These are phyloP conservation scores for Lithobius niger DNA, from an alignment of 1,140 invertebrate genomes.

Conservation along the genomic window DNA sequence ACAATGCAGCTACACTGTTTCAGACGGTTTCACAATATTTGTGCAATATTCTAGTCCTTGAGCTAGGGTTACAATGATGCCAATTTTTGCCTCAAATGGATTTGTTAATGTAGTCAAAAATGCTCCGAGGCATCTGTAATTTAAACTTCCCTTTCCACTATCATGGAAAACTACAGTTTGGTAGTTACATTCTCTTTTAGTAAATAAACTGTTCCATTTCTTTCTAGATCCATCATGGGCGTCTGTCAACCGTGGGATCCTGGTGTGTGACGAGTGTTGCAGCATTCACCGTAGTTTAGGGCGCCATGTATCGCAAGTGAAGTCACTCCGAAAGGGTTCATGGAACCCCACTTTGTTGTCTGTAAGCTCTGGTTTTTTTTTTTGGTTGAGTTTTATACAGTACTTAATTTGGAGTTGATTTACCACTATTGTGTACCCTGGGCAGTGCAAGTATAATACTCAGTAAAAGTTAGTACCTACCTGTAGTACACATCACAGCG, in stretches of 20 bases:
- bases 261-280: constrained; percentile 93
- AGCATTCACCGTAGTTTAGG: constrained; percentile 92
- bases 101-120: neutral
- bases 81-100: neutral
- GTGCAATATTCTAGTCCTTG: neutral
- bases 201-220: constrained; percentile 16
- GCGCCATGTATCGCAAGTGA: constrained; percentile 88
- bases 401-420: too few species aligned
- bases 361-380: constrained; percentile 45
- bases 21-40: neutral
- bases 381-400: too few species aligned
- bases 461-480: too few species aligned
- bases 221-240: constrained; percentile 84
- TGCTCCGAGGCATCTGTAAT: constrained; percentile 3
- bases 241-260: constrained; percentile 84
- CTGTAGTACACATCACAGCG: too few species aligned
- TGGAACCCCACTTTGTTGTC: constrained; percentile 74
- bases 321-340: constrained; percentile 72
- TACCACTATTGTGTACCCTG: too few species aligned
- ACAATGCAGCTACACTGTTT: neutral
- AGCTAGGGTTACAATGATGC: neutral
- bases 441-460: too few species aligned
- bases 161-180: constrained; percentile 17
- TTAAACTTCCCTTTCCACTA: too few species aligned
- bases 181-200: neutral